phyloP scores from a whole-genome alignment of 1,140 invertebrate genomes.

The Trichonephila clavata region DNA sequence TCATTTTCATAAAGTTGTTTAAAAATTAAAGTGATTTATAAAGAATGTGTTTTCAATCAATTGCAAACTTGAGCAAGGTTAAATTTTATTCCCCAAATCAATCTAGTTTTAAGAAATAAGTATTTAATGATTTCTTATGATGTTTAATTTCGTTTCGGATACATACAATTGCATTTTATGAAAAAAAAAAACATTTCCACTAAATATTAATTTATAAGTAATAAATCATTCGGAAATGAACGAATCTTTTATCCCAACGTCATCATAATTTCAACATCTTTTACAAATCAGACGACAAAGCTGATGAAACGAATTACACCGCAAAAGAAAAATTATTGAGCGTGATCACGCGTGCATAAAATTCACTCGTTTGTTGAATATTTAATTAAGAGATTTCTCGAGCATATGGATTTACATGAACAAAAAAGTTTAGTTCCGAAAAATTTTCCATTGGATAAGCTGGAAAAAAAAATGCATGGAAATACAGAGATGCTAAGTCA shows the following conservation, averaged over 20 bases:
- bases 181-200: no score
- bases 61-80: no score
- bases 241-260: neutral
- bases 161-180: no score
- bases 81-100: no score
- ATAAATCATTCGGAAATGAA: neutral
- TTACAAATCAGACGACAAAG: neutral
- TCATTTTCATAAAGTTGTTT: no score
- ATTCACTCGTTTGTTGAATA: conserved; percentile 35
- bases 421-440: conserved; percentile 19
- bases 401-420: conserved; percentile 13
- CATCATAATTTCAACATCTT: neutral
- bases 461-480: neutral
- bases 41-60: no score
- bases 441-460: neutral
- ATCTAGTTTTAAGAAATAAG: no score
- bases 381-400: conserved; percentile 13
- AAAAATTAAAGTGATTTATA: no score
- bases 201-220: neutral
- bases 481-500: conserved; percentile 8
- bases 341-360: conserved; percentile 33
- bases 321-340: conserved; percentile 10
- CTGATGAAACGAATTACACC: conserved; percentile 1
- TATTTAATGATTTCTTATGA: no score
- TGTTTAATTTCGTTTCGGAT: no score